Evolutionary conservation across 2,888 invertebrate genomes (phyloP).

Genomic region (Limnephilus marmoratus): DNA sequence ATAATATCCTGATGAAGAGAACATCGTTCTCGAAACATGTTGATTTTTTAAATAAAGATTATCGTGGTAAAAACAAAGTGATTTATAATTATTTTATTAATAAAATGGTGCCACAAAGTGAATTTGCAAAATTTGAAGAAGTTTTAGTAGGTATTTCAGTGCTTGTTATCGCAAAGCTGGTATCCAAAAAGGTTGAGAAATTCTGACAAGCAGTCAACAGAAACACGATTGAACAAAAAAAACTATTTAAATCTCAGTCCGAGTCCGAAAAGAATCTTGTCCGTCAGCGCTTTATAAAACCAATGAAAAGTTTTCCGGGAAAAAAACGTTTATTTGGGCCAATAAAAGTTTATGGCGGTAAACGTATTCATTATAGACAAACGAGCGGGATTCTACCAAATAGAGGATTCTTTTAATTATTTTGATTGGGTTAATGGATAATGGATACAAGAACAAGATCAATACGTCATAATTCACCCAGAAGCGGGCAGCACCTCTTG

Average conservation of each 20-base stretch:
- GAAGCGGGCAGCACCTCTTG: neutral
- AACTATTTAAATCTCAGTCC: neutral
- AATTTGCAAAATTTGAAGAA: no score
- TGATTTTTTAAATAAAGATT: no score
- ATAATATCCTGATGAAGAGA: no score
- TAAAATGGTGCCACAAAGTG: no score
- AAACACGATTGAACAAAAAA: neutral
- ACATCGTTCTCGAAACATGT: no score
- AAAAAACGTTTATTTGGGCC: constrained; percentile 26
- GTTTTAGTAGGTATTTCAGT: no score
- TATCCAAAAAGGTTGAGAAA: neutral
- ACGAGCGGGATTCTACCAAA: neutral
- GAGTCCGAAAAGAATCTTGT: neutral
- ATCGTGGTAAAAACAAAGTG: no score
- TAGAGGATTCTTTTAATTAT: constrained; percentile 12
- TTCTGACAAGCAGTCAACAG: neutral
- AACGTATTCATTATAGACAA: constrained; percentile 45
- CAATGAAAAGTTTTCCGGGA: constrained; percentile 22
- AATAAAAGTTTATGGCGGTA: constrained; percentile 40
- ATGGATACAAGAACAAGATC: constrained; percentile 2
- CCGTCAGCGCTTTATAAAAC: constrained; percentile 1
- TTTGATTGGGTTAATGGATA: neutral
- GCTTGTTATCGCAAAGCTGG: neutral
- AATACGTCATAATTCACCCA: neutral
- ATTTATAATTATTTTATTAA: no score